These are phyloP conservation scores for Rhinolophus ferrumequinum DNA, from an alignment of 2,113 vertebrate species.

Conservation along the genomic window DNA sequence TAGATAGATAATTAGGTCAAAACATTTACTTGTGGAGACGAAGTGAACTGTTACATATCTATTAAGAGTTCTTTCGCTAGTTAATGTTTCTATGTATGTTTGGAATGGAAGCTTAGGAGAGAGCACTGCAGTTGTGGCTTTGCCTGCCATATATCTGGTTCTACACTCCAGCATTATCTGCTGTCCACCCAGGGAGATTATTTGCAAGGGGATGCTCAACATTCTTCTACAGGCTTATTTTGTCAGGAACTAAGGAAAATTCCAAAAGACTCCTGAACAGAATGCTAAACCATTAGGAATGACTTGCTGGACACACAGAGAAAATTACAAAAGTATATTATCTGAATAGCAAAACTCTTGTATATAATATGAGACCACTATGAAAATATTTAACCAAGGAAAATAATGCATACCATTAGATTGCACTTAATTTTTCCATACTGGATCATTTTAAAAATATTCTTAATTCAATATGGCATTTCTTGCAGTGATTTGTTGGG, in stretches of 20 bases:
- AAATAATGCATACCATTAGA: neutral
- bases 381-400: neutral
- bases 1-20: neutral
- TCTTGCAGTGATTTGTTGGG: neutral
- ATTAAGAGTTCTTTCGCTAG: neutral
- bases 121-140: neutral
- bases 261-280: neutral
- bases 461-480: neutral
- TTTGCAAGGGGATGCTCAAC: neutral
- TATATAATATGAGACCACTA: neutral
- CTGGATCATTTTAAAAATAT: neutral
- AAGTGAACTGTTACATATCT: neutral
- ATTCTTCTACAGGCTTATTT: neutral
- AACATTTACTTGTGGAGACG: neutral
- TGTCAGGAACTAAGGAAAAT: neutral
- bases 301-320: neutral
- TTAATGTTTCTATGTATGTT: neutral
- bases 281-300: neutral
- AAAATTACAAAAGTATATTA: neutral
- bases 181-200: neutral
- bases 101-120: too few species aligned
- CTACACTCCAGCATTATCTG: neutral
- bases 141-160: neutral
- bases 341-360: neutral
- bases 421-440: neutral